Evolutionary conservation across 2,113 vertebrate genomes (phyloP).

Genomic region (Fukomys damarensis): DNA sequence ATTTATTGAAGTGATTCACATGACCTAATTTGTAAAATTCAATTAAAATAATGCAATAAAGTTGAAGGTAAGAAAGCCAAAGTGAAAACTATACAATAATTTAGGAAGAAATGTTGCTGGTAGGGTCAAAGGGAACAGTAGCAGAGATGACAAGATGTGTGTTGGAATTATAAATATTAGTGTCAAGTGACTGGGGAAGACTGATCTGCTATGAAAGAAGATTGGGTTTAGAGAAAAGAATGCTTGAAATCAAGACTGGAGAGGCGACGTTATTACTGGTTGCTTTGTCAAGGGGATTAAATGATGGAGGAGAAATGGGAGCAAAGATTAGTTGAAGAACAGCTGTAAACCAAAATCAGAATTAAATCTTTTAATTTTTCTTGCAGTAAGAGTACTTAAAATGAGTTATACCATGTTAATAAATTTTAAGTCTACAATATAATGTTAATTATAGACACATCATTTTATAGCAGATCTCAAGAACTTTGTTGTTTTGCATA

Average conservation of each 20-base stretch:
- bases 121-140: background rate
- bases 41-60: background rate
- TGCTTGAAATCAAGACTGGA: background rate
- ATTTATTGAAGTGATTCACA: background rate
- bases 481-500: background rate
- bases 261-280: background rate
- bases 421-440: background rate
- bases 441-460: background rate
- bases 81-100: background rate
- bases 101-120: background rate
- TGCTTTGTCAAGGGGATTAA: background rate
- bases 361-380: background rate
- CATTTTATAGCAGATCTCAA: background rate
- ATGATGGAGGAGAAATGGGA: background rate
- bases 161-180: background rate
- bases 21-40: background rate
- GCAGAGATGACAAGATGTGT: fast-evolving
- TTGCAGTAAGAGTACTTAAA: background rate
- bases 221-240: background rate
- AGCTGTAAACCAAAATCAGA: background rate
- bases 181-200: background rate
- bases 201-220: background rate
- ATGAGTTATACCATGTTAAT: background rate
- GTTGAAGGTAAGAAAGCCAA: background rate
- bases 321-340: background rate